Base-by-base conservation (phyloP, 2,888 invertebrate species). In the Nowickia ferox region DNA sequence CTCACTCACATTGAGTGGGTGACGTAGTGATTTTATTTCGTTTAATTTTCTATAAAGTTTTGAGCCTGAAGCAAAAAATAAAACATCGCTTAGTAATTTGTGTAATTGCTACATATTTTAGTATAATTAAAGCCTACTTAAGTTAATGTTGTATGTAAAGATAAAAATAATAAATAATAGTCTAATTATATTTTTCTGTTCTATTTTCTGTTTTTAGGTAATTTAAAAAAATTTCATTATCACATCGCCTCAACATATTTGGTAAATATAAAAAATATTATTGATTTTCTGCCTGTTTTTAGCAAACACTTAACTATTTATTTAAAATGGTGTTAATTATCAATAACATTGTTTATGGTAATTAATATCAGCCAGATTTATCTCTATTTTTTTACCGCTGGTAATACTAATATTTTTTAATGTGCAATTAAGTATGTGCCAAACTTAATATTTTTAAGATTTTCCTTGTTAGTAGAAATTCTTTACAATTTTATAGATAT, bases 171-270 rank as follows among this genome's bases (percentile, higher is more conserved):
- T 44, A 22, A 71, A 66, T 17, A 30, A 51, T 48, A n/a, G 10
- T 22, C 44, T 17, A 81, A 42, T 61, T 13, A 30, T 44, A 42
- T 30, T 66, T 51, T 78, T 57, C 19, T 38, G 19, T 30, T 10
- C 71, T 63, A 42, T 78, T 11, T 42, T 82, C 17, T 86, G 72
- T 8, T 86, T 86, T 59, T 40, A 86, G 86, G 86, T 86, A 76
- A 61, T 83, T 86, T 9, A 38, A 46, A 19, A 30, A 40, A 42
- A 40, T 30, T 17, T 61, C 22, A 78, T 61, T 69, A 17, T 42
- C 17, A 15, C 22, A 42, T n/a, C 15, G 55, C 19, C 38, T n/a
- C 4, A 11, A 8, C 9, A 22, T 59, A 46, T 65, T 65, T 69
- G 78, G 78, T 78, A 78, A 78, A 53, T 78, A 78, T 69, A 15